Conservation (phyloP, 1,140 invertebrate species). For the Lepeophtheirus salmonis region DNA sequence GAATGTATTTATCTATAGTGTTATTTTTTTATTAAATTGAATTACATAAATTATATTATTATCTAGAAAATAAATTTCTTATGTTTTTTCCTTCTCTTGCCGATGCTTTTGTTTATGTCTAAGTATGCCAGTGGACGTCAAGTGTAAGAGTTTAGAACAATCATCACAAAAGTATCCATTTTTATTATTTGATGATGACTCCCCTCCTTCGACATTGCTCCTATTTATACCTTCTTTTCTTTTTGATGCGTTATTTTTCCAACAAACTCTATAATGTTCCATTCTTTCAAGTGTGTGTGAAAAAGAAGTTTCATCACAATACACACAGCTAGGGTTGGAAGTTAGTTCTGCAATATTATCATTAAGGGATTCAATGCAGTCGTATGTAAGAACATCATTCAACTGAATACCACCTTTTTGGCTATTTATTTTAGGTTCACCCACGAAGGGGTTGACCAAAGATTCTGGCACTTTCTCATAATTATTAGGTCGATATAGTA, state of each 20-base stretch:
- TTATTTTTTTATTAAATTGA: too few relatives aligned
- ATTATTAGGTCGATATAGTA: slow-evolving; percentile 40
- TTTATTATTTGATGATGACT: slow-evolving; percentile 37
- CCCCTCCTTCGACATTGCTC: background rate
- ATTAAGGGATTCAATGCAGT: slow-evolving; percentile 41
- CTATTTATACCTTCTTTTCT: slow-evolving; percentile 22
- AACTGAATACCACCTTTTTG: slow-evolving; percentile 64
- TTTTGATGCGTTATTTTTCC: slow-evolving; percentile 25
- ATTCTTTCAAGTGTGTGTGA: slow-evolving; percentile 20
- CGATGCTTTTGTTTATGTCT: slow-evolving; percentile 31
- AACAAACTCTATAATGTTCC: slow-evolving; percentile 18
- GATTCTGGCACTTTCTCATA: slow-evolving; percentile 24
- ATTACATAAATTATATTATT: too few relatives aligned
- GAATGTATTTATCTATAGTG: too few relatives aligned
- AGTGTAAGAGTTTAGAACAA: slow-evolving; percentile 45
- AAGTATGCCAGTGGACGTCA: slow-evolving; percentile 40
- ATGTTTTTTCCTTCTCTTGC: too few relatives aligned
- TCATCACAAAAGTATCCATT: slow-evolving; percentile 46
- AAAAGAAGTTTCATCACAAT: slow-evolving; percentile 4
- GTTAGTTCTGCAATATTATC: slow-evolving; percentile 35
- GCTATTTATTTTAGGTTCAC: slow-evolving; percentile 37
- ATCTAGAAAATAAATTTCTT: too few relatives aligned
- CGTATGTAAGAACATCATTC: slow-evolving; percentile 60
- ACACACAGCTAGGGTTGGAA: slow-evolving; percentile 23
- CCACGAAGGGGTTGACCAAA: slow-evolving; percentile 46